A percentile compares a stretch with the other conserved stretches of the same genome.
phyloP scores from a whole-genome alignment of 2,797 vertebrate genomes.

The Mus spretus region DNA sequence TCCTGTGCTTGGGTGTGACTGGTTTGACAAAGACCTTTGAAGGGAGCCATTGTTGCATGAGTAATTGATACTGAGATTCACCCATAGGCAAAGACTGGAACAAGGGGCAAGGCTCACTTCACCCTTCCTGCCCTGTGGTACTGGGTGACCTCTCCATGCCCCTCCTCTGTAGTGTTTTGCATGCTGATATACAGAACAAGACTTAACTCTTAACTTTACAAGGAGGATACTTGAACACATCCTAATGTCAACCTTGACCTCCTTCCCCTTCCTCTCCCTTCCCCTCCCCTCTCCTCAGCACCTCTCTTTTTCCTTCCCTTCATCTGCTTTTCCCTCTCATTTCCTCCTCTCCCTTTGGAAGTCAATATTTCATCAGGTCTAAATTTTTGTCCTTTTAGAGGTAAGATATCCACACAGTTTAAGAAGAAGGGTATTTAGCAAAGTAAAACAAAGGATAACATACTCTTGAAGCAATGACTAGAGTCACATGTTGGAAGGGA shows the following conservation, averaged over 20 bases:
- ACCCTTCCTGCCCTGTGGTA: conserved; percentile 26
- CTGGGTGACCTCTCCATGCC: neutral
- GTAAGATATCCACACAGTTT: neutral
- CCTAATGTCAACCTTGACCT: neutral
- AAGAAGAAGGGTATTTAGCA: neutral
- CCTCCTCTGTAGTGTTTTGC: neutral
- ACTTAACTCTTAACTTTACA: neutral
- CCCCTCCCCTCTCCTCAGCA: rapidly evolving
- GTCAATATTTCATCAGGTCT: neutral
- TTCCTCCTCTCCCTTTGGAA: neutral
- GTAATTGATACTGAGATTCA: conserved; percentile 64
- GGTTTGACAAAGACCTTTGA: conserved; percentile 37
- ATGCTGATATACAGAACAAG: neutral
- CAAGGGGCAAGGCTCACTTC: neutral
- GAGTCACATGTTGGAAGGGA: neutral
- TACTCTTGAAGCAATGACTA: neutral
- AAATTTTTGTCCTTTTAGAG: neutral
- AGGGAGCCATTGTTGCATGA: conserved; percentile 23
- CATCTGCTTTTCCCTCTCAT: neutral
- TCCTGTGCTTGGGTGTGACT: neutral
- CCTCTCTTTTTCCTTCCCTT: neutral
- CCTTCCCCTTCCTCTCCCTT: neutral
- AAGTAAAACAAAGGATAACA: neutral
- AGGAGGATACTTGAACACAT: neutral
- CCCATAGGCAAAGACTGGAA: conserved; percentile 38